Conservation (phyloP, 2,113 vertebrate genomes). For the Mugil cephalus region DNA sequence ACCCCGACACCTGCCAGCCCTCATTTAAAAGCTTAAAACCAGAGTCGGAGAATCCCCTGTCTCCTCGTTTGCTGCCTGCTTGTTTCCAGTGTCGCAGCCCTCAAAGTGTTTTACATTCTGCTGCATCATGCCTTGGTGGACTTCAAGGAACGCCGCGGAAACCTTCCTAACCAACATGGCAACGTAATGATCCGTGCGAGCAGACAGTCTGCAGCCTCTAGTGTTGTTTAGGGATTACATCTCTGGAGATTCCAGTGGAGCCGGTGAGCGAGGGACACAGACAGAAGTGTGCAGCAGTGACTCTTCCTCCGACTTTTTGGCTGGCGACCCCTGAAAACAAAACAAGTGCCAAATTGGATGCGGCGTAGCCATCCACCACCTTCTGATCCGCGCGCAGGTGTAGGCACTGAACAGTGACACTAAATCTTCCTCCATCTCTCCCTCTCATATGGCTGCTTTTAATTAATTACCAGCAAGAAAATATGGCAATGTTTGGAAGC, state of each 20-base stretch:
- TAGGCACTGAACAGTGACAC: constrained; percentile 55
- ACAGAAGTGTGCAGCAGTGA: neutral
- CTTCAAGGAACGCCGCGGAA: constrained; percentile 40
- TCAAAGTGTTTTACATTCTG: constrained; percentile 54
- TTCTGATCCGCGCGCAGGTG: constrained; percentile 49
- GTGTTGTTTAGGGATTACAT: constrained; percentile 2
- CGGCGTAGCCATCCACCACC: constrained; percentile 8
- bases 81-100: constrained; percentile 19
- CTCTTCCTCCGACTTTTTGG: constrained; percentile 26
- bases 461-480: constrained; percentile 65
- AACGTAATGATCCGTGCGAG: constrained; percentile 38
- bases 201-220: constrained; percentile 14
- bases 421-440: constrained; percentile 13
- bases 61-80: constrained; percentile 10
- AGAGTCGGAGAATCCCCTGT: constrained; percentile 36
- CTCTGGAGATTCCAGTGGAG: constrained; percentile 15
- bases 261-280: neutral
- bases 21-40: constrained; percentile 46
- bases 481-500: constrained; percentile 34
- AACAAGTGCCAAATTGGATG: constrained; percentile 45
- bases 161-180: constrained; percentile 27
- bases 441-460: constrained; percentile 55
- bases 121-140: constrained; percentile 47
- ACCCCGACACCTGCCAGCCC: constrained; percentile 30
- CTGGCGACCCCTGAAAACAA: constrained; percentile 45